These are phyloP conservation scores for Hylaeus anthracinus DNA, from an alignment of 1,140 invertebrate genomes.

Conservation along the genomic window DNA sequence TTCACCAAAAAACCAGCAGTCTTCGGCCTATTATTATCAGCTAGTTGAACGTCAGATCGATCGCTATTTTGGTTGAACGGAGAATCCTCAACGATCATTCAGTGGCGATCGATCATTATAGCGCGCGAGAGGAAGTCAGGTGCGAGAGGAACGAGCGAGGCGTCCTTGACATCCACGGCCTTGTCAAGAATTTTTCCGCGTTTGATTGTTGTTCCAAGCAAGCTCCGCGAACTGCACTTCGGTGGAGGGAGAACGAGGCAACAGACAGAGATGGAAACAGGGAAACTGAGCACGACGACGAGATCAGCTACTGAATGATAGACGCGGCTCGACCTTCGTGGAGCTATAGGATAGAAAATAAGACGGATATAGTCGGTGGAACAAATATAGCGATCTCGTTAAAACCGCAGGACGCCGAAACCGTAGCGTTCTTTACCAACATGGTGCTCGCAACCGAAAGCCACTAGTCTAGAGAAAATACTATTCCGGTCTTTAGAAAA, in stretches of 20 bases:
- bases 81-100: slow-evolving; percentile 3
- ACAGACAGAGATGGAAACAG: background rate
- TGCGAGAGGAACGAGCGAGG: slow-evolving; percentile 49
- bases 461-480: too few relatives aligned
- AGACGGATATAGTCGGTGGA: background rate
- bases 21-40: too few relatives aligned
- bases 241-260: slow-evolving; percentile 26
- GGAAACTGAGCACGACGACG: background rate
- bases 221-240: slow-evolving; percentile 54
- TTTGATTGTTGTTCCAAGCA: slow-evolving; percentile 62
- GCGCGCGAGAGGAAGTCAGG: slow-evolving; percentile 46
- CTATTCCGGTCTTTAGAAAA: background rate
- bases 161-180: slow-evolving; percentile 72
- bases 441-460: too few relatives aligned
- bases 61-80: background rate
- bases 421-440: too few relatives aligned
- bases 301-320: slow-evolving; percentile 10
- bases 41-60: too few relatives aligned
- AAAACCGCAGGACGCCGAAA: too few relatives aligned
- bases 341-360: background rate
- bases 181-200: slow-evolving; percentile 76
- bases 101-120: slow-evolving; percentile 8
- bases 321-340: slow-evolving; percentile 12
- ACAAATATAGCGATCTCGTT: too few relatives aligned
- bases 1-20: too few relatives aligned